Conservation (phyloP, 2,888 invertebrate genomes). For the Drosophila limbata region DNA sequence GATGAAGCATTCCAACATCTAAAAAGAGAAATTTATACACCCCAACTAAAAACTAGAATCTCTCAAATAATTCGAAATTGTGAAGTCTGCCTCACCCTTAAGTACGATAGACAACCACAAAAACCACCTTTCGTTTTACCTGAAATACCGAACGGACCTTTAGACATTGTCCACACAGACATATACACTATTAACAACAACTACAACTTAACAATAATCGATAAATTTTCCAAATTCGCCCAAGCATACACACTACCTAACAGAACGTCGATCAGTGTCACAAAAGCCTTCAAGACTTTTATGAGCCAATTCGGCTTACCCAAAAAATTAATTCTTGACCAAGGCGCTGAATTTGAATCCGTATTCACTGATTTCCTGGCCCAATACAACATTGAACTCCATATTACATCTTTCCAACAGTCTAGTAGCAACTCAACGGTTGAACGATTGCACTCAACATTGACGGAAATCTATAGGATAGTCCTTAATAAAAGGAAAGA, state of each 20-base stretch:
- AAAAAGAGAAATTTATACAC: not conserved
- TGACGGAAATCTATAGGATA: conserved; percentile 1
- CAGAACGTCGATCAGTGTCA: not conserved
- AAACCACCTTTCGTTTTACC: conserved; percentile 24
- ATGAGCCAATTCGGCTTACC: conserved; percentile 28
- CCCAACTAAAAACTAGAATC: not conserved
- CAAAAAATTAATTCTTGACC: conserved; percentile 2
- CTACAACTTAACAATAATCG: conserved; percentile 35
- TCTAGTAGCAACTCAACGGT: not conserved
- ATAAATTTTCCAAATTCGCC: conserved; percentile 46
- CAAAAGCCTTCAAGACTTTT: conserved; percentile 17
- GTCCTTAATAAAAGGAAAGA: not conserved
- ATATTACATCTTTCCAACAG: conserved; percentile 7
- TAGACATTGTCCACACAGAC: conserved; percentile 25
- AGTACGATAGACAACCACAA: conserved; percentile 38
- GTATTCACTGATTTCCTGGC: conserved; percentile 35
- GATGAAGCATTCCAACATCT: not conserved
- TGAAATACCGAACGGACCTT: conserved; percentile 35
- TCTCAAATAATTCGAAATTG: conserved; percentile 6
- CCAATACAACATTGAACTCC: conserved; percentile 23
- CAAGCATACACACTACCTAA: conserved; percentile 9
- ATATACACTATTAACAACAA: conserved; percentile 35
- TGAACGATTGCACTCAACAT: conserved; percentile 2
- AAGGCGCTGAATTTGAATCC: conserved; percentile 14
- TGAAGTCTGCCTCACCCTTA: conserved; percentile 27